phyloP scores from a whole-genome alignment of 2,888 invertebrate genomes.

The Amphipoea lucens region DNA sequence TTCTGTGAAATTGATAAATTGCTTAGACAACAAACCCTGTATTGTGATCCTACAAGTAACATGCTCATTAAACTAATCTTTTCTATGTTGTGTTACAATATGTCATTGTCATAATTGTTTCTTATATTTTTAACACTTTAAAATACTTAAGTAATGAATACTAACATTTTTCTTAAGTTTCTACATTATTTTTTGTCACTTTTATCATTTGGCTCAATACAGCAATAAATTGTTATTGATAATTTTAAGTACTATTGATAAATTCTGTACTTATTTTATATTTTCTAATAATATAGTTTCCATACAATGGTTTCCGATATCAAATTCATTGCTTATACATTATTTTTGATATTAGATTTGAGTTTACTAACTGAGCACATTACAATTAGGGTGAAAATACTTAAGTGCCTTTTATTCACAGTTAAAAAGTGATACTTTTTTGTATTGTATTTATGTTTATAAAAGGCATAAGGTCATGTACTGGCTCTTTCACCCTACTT shows the following conservation, averaged over 20 bases:
- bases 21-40: conserved; percentile 74
- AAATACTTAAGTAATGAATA: conserved; percentile 43
- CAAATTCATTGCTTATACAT: conserved; percentile 23
- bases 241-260: conserved; percentile 49
- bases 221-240: conserved; percentile 16
- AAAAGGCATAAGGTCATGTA: conserved; percentile 35
- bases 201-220: conserved; percentile 40
- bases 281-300: conserved; percentile 14
- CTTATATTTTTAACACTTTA: conserved; percentile 34
- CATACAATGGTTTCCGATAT: conserved; percentile 43
- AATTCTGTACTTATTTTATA: conserved; percentile 18
- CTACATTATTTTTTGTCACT: conserved; percentile 53
- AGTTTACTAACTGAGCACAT: conserved; percentile 55
- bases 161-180: conserved; percentile 30
- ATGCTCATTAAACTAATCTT: conserved; percentile 46
- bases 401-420: conserved; percentile 24
- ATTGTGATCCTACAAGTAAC: conserved; percentile 71
- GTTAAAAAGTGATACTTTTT: conserved; percentile 3
- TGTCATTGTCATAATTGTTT: conserved; percentile 44
- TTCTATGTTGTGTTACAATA: conserved; percentile 34
- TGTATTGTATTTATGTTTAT: conserved; percentile 27
- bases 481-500: conserved; percentile 54
- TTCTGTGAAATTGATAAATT: conserved; percentile 60
- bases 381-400: conserved; percentile 50
- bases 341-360: conserved; percentile 24